Evolutionary conservation across 2,113 vertebrate species (phyloP).

Genomic region (Oriolus oriolus): DNA sequence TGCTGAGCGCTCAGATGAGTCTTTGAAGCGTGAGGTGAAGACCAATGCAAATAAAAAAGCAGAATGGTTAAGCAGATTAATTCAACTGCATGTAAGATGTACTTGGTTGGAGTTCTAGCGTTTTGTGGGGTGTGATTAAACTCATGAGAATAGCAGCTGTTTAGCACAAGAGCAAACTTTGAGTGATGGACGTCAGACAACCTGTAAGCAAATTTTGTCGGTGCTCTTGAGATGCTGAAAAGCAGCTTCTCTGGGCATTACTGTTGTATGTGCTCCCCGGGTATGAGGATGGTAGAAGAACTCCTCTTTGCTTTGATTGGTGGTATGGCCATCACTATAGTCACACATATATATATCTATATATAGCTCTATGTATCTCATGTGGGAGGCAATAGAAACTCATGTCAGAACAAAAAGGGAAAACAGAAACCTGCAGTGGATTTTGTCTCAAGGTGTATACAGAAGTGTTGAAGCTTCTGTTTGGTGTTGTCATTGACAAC

Average conservation of each 20-base stretch:
- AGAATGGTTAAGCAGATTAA: neutral
- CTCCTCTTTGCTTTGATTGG: neutral
- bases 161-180: neutral
- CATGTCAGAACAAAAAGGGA: neutral
- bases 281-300: neutral
- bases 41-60: neutral
- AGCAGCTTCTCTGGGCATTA: neutral
- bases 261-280: neutral
- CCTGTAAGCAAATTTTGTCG: neutral
- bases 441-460: slow-evolving; percentile 8
- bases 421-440: neutral
- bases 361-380: neutral
- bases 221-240: neutral
- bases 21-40: neutral
- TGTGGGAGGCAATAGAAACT: neutral
- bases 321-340: neutral
- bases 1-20: neutral
- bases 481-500: slow-evolving; percentile 52
- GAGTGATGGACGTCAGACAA: neutral
- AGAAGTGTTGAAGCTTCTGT: slow-evolving; percentile 1
- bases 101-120: neutral
- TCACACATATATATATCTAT: neutral
- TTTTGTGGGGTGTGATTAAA: neutral
- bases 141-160: neutral
- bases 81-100: neutral